Evolutionary conservation across 1,140 invertebrate genomes (phyloP).

Genomic region (Atopsyche davidsoni): DNA sequence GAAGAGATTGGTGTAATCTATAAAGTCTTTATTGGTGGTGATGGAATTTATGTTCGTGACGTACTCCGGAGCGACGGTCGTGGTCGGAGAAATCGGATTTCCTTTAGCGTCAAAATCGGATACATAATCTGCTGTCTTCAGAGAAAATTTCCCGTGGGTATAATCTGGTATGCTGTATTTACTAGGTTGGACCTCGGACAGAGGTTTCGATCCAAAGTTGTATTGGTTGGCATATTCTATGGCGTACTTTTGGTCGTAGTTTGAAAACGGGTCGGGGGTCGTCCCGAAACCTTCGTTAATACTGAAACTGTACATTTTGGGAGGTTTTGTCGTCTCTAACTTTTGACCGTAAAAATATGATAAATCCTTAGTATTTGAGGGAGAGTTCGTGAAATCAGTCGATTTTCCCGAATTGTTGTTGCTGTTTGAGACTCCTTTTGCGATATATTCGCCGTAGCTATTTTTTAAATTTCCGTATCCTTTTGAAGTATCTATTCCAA

Average conservation of each 20-base stretch:
- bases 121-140: constrained; percentile 17
- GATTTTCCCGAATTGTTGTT: constrained; percentile 4
- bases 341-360: constrained; percentile 1
- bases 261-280: background rate
- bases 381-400: too few species aligned
- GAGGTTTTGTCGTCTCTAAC: background rate
- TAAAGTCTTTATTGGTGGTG: constrained; percentile 7
- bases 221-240: constrained; percentile 18
- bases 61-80: background rate
- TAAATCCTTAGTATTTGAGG: background rate
- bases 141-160: constrained; percentile 4
- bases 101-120: constrained; percentile 22
- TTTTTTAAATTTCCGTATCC: too few species aligned
- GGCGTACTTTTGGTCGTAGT: background rate
- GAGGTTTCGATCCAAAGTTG: constrained; percentile 18
- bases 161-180: constrained; percentile 10
- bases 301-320: background rate
- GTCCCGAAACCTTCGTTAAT: background rate
- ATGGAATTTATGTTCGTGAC: background rate
- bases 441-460: constrained; percentile 1
- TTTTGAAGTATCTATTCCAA: too few species aligned
- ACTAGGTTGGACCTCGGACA: constrained; percentile 2
- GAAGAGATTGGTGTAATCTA: constrained; percentile 11
- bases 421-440: background rate
- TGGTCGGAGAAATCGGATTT: constrained; percentile 12